phyloP scores from a whole-genome alignment of 2,888 invertebrate genomes.

The Drosophila falleni region DNA sequence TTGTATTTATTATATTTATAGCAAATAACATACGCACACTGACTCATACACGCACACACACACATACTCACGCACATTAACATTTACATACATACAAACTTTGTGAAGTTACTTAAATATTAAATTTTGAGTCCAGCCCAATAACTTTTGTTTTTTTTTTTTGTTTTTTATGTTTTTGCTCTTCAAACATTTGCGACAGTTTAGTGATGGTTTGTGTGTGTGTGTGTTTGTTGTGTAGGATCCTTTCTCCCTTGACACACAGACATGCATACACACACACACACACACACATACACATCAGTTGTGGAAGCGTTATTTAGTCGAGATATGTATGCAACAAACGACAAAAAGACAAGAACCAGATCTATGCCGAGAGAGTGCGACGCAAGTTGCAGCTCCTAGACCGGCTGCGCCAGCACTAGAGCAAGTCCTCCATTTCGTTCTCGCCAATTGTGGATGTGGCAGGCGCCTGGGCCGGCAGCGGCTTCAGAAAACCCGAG shows the following conservation, averaged over 20 bases:
- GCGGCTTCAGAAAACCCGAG: conserved; percentile 83
- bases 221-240: conserved; percentile 2
- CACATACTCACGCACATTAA: conserved; percentile 37
- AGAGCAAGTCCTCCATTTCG: conserved; percentile 78
- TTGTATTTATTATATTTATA: conserved; percentile 28
- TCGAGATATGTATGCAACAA: conserved; percentile 53
- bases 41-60: conserved; percentile 20
- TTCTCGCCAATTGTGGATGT: conserved; percentile 80
- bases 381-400: conserved; percentile 57
- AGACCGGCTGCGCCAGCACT: conserved; percentile 68
- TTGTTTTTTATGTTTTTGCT: conserved; percentile 49
- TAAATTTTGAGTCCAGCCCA: conserved; percentile 83
- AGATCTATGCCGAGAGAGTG: conserved; percentile 67
- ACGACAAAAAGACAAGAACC: conserved; percentile 25
- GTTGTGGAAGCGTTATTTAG: conserved; percentile 53
- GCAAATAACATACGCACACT: conserved; percentile 32
- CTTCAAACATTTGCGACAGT: conserved; percentile 55
- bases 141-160: conserved; percentile 63
- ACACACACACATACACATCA: conserved; percentile 9
- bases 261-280: conserved; percentile 2
- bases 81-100: conserved; percentile 53
- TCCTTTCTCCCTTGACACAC: conserved; percentile 5
- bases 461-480: conserved; percentile 82
- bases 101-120: conserved; percentile 66
- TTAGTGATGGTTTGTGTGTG: conserved; percentile 27